phyloP scores from a whole-genome alignment of 2,113 vertebrate species.

The Etheostoma spectabile region DNA sequence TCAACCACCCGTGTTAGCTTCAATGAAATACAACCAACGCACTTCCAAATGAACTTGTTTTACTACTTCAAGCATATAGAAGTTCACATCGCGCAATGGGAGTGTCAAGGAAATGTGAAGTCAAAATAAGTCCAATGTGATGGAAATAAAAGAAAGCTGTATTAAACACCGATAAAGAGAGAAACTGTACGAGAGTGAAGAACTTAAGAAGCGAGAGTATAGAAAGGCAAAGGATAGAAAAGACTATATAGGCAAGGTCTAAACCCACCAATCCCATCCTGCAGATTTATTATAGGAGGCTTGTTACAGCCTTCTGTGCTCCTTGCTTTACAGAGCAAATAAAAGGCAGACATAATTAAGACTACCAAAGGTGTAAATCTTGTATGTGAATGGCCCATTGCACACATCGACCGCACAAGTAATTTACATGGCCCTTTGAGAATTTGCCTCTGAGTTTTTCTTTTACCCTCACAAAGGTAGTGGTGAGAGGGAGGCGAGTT shows the following conservation, averaged over 20 bases:
- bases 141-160: not conserved
- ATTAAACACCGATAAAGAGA: constrained; percentile 1
- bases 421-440: constrained; percentile 81
- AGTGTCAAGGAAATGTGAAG: not conserved
- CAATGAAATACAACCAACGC: constrained; percentile 28
- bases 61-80: constrained; percentile 40
- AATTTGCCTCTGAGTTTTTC: constrained; percentile 68
- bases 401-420: constrained; percentile 77
- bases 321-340: constrained; percentile 83
- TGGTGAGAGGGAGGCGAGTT: constrained; percentile 20
- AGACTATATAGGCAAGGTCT: constrained; percentile 46
- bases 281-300: constrained; percentile 70
- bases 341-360: constrained; percentile 83
- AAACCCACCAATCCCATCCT: constrained; percentile 50
- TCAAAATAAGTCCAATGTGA: not conserved
- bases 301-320: constrained; percentile 75
- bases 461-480: constrained; percentile 61
- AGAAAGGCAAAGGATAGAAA: constrained; percentile 28
- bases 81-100: not conserved
- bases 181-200: not conserved
- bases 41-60: constrained; percentile 33
- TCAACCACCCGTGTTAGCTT: constrained; percentile 17
- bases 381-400: constrained; percentile 80
- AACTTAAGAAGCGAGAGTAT: not conserved
- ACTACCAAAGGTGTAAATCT: constrained; percentile 80